Evolutionary conservation across 2,797 vertebrate genomes (phyloP), one percentile per base, ranked within the genome.

Genomic region (Hozukius guyotensis): DNA sequence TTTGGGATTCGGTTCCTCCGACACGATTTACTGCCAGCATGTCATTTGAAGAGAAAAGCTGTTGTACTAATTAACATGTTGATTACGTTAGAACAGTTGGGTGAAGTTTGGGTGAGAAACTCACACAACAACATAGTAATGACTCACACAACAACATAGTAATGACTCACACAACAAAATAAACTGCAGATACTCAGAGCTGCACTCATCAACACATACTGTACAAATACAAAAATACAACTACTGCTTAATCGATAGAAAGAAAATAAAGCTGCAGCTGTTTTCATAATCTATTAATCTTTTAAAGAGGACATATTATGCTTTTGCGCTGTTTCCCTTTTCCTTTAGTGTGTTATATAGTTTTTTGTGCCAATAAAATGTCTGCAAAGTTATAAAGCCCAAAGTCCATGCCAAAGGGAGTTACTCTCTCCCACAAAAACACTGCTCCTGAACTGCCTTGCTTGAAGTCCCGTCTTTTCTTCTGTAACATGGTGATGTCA

Each of bases 11-110:
- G 2, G 27, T 13, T 13, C 64, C n/a, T 72, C 49, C 16, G 29
- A 6, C n/a, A 1, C 38, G 25, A 87, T 87, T 84, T 78, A 75
- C 67, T 76, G 29, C 52, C 72, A 62, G 59, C 8, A 5, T 3
- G 3, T 82, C 62, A 57, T 74, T 57, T 46, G 34, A 72, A n/a
- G 61, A 75, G 55, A 77, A 74, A 80, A 72, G 24, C 76, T 77
- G 75, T 32, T 29, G 46, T 25, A 10, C 52, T n/a, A 29, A 75
- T 76, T n/a, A 70, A 72, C 81, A 85, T 73, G 56, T 61, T 83
- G 76, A 74, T 82, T 61, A n/a, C 53, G 79, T 84, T 61, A 76
- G 62, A 75, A 60, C 60, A 67, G 75, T 14, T 82, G 59, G 42
- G 52, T 66, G 18, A 52, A 55, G 67, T 72, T 62, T 27, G 46